Conservation (phyloP, 2,888 invertebrate genomes). For the Seira sanloemensis region DNA sequence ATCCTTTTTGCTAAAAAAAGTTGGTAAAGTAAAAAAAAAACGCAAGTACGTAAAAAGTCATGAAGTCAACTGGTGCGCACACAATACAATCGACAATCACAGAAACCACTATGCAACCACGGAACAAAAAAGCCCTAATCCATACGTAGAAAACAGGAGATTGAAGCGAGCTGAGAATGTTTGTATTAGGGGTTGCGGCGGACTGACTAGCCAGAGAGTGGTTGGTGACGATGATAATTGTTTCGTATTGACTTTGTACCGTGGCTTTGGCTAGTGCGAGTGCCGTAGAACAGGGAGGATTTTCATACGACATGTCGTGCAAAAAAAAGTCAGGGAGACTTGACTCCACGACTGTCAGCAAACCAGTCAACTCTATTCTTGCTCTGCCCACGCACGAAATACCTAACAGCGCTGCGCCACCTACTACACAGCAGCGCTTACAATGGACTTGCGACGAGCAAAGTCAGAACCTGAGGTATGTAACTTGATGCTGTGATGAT, state of each 20-base stretch:
- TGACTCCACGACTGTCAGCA: constrained; percentile 38
- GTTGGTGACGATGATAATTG: neutral
- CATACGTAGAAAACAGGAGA: neutral
- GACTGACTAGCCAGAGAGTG: neutral
- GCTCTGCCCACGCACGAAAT: constrained; percentile 60
- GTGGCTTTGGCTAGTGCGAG: neutral
- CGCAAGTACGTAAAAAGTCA: too few species aligned
- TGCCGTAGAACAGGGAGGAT: neutral
- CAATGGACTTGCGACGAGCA: too few species aligned
- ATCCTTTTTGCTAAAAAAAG: too few species aligned
- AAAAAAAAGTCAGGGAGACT: neutral
- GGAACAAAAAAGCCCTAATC: too few species aligned
- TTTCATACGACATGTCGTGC: neutral
- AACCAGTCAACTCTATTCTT: constrained; percentile 57
- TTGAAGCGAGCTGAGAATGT: neutral
- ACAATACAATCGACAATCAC: too few species aligned
- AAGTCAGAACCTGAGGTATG: too few species aligned
- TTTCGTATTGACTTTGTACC: neutral
- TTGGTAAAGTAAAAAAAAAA: too few species aligned
- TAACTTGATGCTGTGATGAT: too few species aligned
- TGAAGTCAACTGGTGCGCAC: too few species aligned
- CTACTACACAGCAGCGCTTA: too few species aligned
- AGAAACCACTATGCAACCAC: too few species aligned
- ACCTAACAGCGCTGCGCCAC: too few species aligned
- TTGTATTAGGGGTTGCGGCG: neutral